Evolutionary conservation across 2,113 vertebrate genomes (phyloP).

Genomic region (Ailurus styani): DNA sequence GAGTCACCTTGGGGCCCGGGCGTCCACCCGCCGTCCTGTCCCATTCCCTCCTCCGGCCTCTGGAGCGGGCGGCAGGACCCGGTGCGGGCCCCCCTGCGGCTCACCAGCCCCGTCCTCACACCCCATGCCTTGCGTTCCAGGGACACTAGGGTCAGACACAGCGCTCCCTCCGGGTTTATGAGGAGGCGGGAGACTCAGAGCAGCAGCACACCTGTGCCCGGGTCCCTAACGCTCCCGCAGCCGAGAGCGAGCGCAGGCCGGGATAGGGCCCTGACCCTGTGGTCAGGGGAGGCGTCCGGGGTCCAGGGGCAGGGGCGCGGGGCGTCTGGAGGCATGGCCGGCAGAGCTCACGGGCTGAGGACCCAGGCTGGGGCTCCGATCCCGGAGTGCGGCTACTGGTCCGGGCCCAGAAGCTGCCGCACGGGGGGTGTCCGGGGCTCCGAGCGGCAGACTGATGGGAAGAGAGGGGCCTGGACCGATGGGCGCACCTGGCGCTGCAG

Average conservation of each 20-base stretch:
- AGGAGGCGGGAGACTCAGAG: background rate
- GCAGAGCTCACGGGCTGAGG: background rate
- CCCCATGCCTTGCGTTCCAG: background rate
- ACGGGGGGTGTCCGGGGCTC: background rate
- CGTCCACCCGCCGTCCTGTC: background rate
- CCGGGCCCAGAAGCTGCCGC: no score
- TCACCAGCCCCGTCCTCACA: background rate
- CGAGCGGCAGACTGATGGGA: background rate
- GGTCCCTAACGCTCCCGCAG: background rate
- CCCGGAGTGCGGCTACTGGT: background rate
- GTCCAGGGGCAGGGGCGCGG: background rate
- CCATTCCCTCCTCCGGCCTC: background rate
- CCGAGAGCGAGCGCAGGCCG: background rate
- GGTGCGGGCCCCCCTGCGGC: no score
- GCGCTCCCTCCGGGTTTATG: background rate
- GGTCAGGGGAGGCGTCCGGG: no score
- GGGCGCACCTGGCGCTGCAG: background rate
- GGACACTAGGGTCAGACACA: background rate
- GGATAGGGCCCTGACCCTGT: background rate
- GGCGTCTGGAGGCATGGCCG: background rate
- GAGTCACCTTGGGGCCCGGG: background rate
- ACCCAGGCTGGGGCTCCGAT: background rate
- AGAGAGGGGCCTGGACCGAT: background rate
- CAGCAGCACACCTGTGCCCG: background rate
- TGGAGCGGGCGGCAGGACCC: background rate